Evolutionary conservation across 2,888 invertebrate genomes (phyloP).

Genomic region (Drosophila fungiperda): DNA sequence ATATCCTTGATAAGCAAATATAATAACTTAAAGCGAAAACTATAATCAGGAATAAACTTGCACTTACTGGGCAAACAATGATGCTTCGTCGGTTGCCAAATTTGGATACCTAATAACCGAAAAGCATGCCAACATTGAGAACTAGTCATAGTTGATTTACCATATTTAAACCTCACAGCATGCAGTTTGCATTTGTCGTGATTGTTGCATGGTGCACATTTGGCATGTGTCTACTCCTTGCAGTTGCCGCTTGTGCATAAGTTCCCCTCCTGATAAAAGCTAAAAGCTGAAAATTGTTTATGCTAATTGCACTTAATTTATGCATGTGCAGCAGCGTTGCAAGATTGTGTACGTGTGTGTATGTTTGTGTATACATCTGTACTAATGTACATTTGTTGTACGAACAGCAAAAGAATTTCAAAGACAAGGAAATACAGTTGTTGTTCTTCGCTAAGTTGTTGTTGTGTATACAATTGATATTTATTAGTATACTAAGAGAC

Average conservation of each 20-base stretch:
- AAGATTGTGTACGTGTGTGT: constrained; percentile 11
- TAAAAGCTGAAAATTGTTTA: constrained; percentile 79
- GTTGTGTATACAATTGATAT: constrained; percentile 54
- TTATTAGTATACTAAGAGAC: constrained; percentile 60
- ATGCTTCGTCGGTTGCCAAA: constrained; percentile 14
- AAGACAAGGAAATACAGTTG: constrained; percentile 41
- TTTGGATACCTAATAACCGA: constrained; percentile 15
- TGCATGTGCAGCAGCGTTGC: constrained; percentile 56
- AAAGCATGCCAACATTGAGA: constrained; percentile 10
- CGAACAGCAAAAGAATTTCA: constrained; percentile 53
- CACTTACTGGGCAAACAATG: background rate
- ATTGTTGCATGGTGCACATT: constrained; percentile 24
- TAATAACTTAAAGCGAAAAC: background rate
- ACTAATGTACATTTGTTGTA: constrained; percentile 26
- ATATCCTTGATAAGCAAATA: background rate
- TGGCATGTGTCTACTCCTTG: constrained; percentile 17
- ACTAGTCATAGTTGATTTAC: constrained; percentile 30
- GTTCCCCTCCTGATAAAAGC: constrained; percentile 58
- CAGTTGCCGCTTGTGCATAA: constrained; percentile 22
- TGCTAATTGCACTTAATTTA: constrained; percentile 81
- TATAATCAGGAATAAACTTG: background rate
- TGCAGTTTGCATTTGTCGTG: constrained; percentile 27
- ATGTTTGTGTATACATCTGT: constrained; percentile 8
- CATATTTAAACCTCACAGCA: constrained; percentile 11
- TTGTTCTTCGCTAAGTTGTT: constrained; percentile 12